Percentiles rank a stretch among this genome's conserved stretches.
phyloP scores from a whole-genome alignment of 1,140 invertebrate genomes.

The Gonatopus flavifemur region DNA sequence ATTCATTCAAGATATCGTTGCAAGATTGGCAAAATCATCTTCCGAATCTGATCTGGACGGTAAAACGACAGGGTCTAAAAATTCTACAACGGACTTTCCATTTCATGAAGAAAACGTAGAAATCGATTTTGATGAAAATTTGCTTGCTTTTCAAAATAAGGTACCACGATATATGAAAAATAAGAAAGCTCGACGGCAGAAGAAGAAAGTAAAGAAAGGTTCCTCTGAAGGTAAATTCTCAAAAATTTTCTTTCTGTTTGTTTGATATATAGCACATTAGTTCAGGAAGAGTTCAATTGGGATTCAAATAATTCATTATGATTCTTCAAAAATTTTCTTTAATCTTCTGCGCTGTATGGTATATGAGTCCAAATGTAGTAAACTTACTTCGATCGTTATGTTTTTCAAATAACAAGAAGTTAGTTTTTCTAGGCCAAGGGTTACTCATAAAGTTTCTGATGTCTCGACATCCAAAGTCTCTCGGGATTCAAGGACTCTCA shows the following conservation, averaged over 20 bases:
- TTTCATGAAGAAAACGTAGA: slow-evolving; percentile 42
- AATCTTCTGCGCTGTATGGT: too few relatives aligned
- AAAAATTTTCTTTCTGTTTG: slow-evolving; percentile 15
- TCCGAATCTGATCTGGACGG: slow-evolving; percentile 46
- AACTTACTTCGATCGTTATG: too few relatives aligned
- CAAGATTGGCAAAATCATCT: slow-evolving; percentile 41
- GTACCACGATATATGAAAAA: slow-evolving; percentile 50
- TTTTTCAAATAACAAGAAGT: too few relatives aligned
- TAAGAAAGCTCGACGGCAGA: slow-evolving; percentile 47
- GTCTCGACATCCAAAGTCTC: too few relatives aligned
- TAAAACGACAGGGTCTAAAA: slow-evolving; percentile 15
- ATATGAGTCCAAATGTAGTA: too few relatives aligned
- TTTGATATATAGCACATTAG: too few relatives aligned
- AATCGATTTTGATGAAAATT: slow-evolving; percentile 53
- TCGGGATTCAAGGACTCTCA: too few relatives aligned
- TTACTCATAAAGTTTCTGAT: too few relatives aligned
- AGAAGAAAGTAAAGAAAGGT: slow-evolving; percentile 53
- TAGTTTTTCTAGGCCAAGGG: too few relatives aligned
- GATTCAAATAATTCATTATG: too few relatives aligned
- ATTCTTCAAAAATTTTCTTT: too few relatives aligned
- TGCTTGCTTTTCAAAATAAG: slow-evolving; percentile 58
- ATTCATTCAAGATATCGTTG: slow-evolving; percentile 38
- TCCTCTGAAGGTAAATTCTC: slow-evolving; percentile 27
- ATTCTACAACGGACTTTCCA: slow-evolving; percentile 16
- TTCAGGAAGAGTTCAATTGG: too few relatives aligned